Percentiles rank a stretch among this genome's conserved stretches.
Evolutionary conservation across 2,797 vertebrate species (phyloP).

Genomic region (Alfaro cultratus): DNA sequence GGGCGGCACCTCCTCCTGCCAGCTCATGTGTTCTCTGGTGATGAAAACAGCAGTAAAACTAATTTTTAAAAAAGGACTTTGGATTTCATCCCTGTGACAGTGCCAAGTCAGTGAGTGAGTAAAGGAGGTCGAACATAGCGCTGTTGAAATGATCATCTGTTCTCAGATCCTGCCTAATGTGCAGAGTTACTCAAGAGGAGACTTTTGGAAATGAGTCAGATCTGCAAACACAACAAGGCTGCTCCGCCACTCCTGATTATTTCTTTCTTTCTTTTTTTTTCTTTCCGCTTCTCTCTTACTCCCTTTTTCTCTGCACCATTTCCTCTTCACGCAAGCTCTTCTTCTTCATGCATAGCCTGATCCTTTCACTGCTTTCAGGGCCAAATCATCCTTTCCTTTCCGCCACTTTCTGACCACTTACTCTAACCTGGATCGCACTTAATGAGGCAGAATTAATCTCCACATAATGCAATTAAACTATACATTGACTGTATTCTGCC

Average conservation of each 20-base stretch:
- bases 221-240: constrained; percentile 47
- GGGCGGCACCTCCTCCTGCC: constrained; percentile 68
- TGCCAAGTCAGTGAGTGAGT: constrained; percentile 52
- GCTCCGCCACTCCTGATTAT: not conserved
- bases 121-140: constrained; percentile 64
- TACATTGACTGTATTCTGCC: constrained; percentile 78
- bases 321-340: constrained; percentile 10
- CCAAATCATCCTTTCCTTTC: constrained; percentile 62
- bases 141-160: constrained; percentile 64
- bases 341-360: constrained; percentile 41
- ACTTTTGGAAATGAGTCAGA: constrained; percentile 57
- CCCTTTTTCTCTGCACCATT: constrained; percentile 17
- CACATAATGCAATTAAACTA: constrained; percentile 83
- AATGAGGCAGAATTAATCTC: constrained; percentile 84
- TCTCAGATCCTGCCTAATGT: constrained; percentile 47
- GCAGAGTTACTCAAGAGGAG: constrained; percentile 50
- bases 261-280: not conserved
- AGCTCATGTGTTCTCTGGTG: constrained; percentile 60
- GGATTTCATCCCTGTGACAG: constrained; percentile 38
- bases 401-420: constrained; percentile 69
- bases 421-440: constrained; percentile 80
- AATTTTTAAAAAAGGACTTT: constrained; percentile 65
- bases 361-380: constrained; percentile 56
- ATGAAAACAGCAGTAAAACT: constrained; percentile 78
- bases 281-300: constrained; percentile 18